Conservation (phyloP, 1,140 invertebrate species). For the Pentalonia nigronervosa region DNA sequence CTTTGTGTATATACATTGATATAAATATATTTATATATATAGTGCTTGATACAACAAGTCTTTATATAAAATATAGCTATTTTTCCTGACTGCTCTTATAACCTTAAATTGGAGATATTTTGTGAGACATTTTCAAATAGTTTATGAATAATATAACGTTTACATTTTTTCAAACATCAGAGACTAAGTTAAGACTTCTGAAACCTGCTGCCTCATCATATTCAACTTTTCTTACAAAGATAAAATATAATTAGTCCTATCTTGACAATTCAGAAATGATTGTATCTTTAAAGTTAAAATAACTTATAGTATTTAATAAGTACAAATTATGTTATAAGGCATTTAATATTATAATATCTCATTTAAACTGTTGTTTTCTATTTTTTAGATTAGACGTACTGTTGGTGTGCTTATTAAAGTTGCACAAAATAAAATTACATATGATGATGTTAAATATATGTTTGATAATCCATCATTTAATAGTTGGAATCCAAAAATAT, state of each 20-base stretch:
- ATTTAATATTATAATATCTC: too few relatives aligned
- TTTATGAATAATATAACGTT: too few relatives aligned
- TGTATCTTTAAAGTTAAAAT: too few relatives aligned
- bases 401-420: conserved; percentile 56
- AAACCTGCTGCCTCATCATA: neutral
- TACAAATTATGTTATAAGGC: neutral
- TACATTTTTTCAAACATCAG: neutral
- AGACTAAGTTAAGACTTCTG: neutral
- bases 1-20: too few relatives aligned
- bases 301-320: neutral
- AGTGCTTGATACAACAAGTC: too few relatives aligned
- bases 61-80: too few relatives aligned
- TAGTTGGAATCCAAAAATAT: conserved; percentile 48
- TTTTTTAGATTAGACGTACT: conserved; percentile 58
- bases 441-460: conserved; percentile 58
- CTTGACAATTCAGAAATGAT: neutral
- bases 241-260: neutral
- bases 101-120: too few relatives aligned
- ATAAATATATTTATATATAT: too few relatives aligned
- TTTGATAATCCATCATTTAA: conserved; percentile 58
- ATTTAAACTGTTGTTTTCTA: conserved; percentile 1
- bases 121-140: too few relatives aligned
- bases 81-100: too few relatives aligned
- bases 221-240: neutral
- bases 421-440: conserved; percentile 53